Percentiles rank a stretch among this genome's conserved stretches.
phyloP scores from a whole-genome alignment of 2,113 vertebrate genomes.

The Silurus asotus region DNA sequence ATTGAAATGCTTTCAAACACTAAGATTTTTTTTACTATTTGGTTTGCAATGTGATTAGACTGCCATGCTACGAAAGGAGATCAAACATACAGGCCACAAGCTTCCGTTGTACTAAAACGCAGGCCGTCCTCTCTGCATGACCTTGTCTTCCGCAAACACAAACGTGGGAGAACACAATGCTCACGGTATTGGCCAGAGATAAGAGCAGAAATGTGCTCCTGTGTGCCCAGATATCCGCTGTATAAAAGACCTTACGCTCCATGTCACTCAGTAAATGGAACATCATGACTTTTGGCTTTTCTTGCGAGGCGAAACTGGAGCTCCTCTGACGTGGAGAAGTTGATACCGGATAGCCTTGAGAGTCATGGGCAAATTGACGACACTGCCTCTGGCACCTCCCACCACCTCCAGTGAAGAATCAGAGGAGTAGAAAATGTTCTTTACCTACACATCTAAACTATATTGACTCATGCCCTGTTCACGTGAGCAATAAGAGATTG shows the following conservation, averaged over 20 bases:
- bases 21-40: neutral
- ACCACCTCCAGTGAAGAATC: conserved; percentile 35
- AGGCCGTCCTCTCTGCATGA: conserved; percentile 17
- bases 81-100: neutral
- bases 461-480: neutral
- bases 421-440: conserved; percentile 16
- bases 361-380: conserved; percentile 46
- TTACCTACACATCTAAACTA: neutral
- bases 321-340: conserved; percentile 9
- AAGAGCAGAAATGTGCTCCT: conserved; percentile 25
- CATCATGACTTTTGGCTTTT: conserved; percentile 34
- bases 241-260: conserved; percentile 8
- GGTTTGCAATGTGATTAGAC: neutral
- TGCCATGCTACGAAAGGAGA: neutral
- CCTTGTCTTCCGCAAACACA: conserved; percentile 30
- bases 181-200: conserved; percentile 38
- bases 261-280: conserved; percentile 18
- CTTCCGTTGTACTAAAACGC: neutral
- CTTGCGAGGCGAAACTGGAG: conserved; percentile 39
- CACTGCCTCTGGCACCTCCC: conserved; percentile 6
- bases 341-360: conserved; percentile 54
- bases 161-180: conserved; percentile 43
- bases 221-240: conserved; percentile 39
- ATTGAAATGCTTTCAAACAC: neutral
- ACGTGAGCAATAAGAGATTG: neutral